A percentile compares a stretch with the other conserved stretches of the same genome.
These are phyloP conservation scores for Ammodytes dubius DNA, from an alignment of 2,113 vertebrate genomes.

Conservation along the genomic window DNA sequence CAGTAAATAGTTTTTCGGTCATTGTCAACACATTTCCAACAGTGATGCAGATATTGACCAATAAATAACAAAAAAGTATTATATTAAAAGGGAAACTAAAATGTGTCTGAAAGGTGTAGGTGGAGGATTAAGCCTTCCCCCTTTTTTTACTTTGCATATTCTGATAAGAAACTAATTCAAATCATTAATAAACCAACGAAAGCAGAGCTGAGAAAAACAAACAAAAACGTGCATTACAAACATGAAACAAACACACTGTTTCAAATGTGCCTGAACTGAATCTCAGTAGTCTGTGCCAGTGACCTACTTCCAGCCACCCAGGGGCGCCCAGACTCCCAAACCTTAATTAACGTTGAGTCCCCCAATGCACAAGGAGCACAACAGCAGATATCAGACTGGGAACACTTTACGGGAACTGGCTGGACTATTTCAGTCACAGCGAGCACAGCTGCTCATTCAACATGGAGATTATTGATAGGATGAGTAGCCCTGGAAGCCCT, in stretches of 20 bases:
- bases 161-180: too few relatives aligned
- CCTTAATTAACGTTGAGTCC: conserved; percentile 79
- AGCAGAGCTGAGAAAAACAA: conserved; percentile 10
- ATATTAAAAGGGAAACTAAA: too few relatives aligned
- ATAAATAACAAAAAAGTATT: too few relatives aligned
- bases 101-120: too few relatives aligned
- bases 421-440: conserved; percentile 76
- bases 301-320: conserved; percentile 80
- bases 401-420: conserved; percentile 70
- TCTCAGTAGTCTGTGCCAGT: conserved; percentile 78
- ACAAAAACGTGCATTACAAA: conserved; percentile 37
- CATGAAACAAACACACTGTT: conserved; percentile 28
- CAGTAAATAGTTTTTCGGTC: background rate
- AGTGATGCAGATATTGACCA: too few relatives aligned
- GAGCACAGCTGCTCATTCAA: conserved; percentile 72
- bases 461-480: conserved; percentile 75
- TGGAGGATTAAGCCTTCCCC: too few relatives aligned
- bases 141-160: too few relatives aligned
- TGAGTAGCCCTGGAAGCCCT: conserved; percentile 44
- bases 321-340: conserved; percentile 77
- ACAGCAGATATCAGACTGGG: conserved; percentile 70
- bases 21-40: too few relatives aligned
- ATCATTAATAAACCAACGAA: background rate
- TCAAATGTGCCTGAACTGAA: conserved; percentile 46
- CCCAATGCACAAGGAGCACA: conserved; percentile 62